Base-by-base conservation (phyloP, 2,888 invertebrate genomes). In the Caenorhabditis imperialis region DNA sequence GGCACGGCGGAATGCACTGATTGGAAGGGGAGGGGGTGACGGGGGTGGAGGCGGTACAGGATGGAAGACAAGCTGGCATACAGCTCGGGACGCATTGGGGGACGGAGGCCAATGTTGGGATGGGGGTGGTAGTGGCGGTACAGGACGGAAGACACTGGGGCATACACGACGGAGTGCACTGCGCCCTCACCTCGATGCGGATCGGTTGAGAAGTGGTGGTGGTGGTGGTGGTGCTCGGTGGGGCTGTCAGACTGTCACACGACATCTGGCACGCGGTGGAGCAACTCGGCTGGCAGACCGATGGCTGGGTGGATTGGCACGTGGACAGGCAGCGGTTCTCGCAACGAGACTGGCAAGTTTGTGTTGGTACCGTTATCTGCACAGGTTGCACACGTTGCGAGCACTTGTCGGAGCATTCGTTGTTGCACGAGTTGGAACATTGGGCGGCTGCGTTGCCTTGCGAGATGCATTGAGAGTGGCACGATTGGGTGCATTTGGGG, bases 381-480 rank as follows among this genome's bases (percentile, higher is more conserved):
- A 57, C 18, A 1, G 54, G 51, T 20, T 23, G 54, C 53, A 53
- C 53, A 14, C 79, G 72, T 38, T 53, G 35, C 3, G 75, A 25
- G 38, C 79, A 79, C 38, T 72, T 58, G n/a, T 51, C 23, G 0
- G 44, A 47, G 61, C 79, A 79, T 35, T 79, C 73, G 35, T 57
- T 61, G 37, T 53, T 47, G 51, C 79, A 79, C n/a, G 70, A 60
- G 23, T 54, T 57, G 27, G 79, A 67, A 61, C 79, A 79, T 7
- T 53, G 50, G 5, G 53, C 44, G 6, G 79, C 79, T 2, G 73
- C 51, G 53, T 77, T 79, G 54, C 77, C 79, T 67, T 79, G 75
- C 2, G 75, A 75, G 54, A 80, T 67, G 48, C 80, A 80, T 61
- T 78, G 77, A 8, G 77, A 77, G 61, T 78, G 78, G 38, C 80